A percentile compares a stretch with the other conserved stretches of the same genome.
Conservation (phyloP, 2,888 invertebrate species). For the Seladonia tumulorum region DNA sequence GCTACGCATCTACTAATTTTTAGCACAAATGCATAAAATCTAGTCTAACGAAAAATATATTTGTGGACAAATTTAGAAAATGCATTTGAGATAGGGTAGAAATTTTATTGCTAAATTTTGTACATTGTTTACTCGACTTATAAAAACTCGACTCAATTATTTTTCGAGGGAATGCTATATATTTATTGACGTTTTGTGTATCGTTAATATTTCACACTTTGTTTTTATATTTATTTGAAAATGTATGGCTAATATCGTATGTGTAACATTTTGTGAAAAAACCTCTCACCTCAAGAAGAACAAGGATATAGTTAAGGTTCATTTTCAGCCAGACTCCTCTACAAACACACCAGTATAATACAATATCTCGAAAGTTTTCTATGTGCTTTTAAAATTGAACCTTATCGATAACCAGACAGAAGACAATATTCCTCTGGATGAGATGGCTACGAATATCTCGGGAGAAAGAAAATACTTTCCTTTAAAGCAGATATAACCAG, state of each 20-base stretch:
- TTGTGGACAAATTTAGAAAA: too few species aligned
- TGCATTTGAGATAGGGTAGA: too few species aligned
- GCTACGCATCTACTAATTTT: too few species aligned
- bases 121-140: too few species aligned
- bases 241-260: too few species aligned
- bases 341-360: slow-evolving; percentile 19
- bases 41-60: too few species aligned
- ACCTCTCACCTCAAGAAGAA: background rate
- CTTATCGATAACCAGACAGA: slow-evolving; percentile 53
- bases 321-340: slow-evolving; percentile 13
- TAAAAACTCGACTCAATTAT: too few species aligned
- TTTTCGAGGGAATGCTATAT: too few species aligned
- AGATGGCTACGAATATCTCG: slow-evolving; percentile 44
- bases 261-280: background rate
- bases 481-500: slow-evolving; percentile 44
- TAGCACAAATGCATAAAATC: too few species aligned
- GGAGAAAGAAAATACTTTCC: slow-evolving; percentile 58
- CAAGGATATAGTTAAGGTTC: background rate
- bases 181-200: too few species aligned
- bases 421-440: slow-evolving; percentile 47
- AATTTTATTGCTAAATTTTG: too few species aligned
- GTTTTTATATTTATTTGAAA: background rate
- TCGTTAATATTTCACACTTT: background rate
- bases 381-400: slow-evolving; percentile 47
- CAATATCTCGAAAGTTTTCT: slow-evolving; percentile 33